Evolutionary conservation across 2,888 invertebrate genomes (phyloP).

Genomic region (Parascotia fuliginaria): DNA sequence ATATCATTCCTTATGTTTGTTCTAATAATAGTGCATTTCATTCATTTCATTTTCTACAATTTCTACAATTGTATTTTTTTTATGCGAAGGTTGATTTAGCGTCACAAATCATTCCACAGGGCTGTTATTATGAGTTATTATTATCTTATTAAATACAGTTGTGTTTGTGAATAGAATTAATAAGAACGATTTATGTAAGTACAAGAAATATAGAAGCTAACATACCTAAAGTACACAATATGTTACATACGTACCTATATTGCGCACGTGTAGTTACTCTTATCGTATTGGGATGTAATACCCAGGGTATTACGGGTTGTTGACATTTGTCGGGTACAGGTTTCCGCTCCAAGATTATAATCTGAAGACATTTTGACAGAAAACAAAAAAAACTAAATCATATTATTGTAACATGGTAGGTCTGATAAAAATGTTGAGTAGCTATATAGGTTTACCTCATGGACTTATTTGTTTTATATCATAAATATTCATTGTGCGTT

Average conservation of each 20-base stretch:
- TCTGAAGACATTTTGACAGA: conserved; percentile 3
- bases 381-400: conserved; percentile 4
- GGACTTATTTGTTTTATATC: too few species aligned
- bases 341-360: conserved; percentile 6
- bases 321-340: conserved; percentile 4
- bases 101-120: not conserved
- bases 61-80: too few species aligned
- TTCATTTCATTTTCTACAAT: too few species aligned
- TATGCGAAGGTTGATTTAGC: too few species aligned
- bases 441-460: not conserved
- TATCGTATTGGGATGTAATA: conserved; percentile 7
- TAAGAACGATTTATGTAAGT: not conserved
- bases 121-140: not conserved
- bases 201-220: not conserved
- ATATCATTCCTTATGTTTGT: too few species aligned
- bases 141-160: not conserved
- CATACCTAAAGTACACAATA: not conserved
- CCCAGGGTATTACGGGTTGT: conserved; percentile 7
- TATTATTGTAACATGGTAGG: not conserved
- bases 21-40: too few species aligned
- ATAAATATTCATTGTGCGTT: too few species aligned
- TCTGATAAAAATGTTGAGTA: not conserved
- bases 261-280: conserved; percentile 1
- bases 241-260: not conserved
- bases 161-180: not conserved